These are phyloP conservation scores for Anaspis maculata DNA, from an alignment of 2,888 invertebrate species.

Conservation along the genomic window DNA sequence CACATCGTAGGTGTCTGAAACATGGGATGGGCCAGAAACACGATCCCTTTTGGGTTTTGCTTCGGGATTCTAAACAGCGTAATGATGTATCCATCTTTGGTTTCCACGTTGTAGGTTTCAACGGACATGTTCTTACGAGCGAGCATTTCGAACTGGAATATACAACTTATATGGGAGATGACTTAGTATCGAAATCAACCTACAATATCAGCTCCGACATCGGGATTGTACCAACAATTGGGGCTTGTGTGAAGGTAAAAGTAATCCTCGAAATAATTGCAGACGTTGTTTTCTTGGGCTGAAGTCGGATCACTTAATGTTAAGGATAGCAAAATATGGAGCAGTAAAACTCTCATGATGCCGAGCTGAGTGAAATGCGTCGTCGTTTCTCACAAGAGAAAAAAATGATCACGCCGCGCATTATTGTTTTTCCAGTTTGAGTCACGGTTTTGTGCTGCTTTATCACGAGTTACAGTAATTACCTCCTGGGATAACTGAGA, in stretches of 20 bases:
- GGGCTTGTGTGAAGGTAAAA: conserved; percentile 1
- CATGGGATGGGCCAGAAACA: not conserved
- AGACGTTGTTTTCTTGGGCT: not conserved
- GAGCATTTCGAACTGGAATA: not conserved
- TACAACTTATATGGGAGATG: too few species aligned
- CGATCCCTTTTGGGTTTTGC: not conserved
- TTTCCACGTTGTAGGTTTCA: conserved; percentile 1
- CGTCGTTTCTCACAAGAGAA: too few species aligned
- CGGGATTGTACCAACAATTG: conserved; percentile 2
- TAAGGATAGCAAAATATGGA: too few species aligned
- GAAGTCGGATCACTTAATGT: too few species aligned
- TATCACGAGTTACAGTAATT: too few species aligned
- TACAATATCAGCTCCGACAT: conserved; percentile 1
- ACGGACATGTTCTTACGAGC: not conserved
- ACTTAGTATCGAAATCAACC: not conserved
- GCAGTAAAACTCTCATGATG: too few species aligned
- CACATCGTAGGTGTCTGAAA: not conserved
- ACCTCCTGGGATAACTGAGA: too few species aligned
- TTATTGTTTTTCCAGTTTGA: too few species aligned
- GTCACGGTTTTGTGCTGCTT: too few species aligned
- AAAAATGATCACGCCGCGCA: too few species aligned
- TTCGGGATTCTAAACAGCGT: not conserved
- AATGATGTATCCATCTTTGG: conserved; percentile 1
- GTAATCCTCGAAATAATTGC: conserved; percentile 1
- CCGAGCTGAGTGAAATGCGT: too few species aligned